Conservation (phyloP, 53 echinoderm and acorn worm genomes). For the Mesocentrotus franciscanus region DNA sequence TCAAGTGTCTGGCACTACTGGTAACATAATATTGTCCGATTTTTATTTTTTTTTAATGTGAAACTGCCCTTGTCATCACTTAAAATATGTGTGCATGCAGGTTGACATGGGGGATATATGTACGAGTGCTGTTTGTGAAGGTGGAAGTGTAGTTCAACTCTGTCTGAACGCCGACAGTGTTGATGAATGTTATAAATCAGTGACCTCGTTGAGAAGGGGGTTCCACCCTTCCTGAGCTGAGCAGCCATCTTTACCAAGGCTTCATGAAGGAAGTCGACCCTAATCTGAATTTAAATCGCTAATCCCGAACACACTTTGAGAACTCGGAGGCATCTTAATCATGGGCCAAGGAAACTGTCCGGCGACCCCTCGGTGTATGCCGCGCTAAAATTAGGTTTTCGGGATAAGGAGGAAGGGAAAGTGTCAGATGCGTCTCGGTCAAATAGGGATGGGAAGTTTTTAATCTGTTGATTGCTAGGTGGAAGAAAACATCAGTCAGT, state of each 20-base stretch:
- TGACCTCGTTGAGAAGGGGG: constrained; percentile 52
- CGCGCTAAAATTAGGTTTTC: background rate
- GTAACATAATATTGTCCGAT: too few species aligned
- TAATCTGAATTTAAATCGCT: constrained; percentile 51
- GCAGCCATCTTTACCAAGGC: constrained; percentile 15
- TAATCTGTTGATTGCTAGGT: background rate
- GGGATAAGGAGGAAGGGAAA: background rate
- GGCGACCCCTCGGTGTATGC: background rate
- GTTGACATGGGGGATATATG: too few species aligned
- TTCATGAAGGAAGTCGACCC: constrained; percentile 39
- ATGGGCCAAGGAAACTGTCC: background rate
- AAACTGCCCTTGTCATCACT: too few species aligned
- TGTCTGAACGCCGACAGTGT: background rate
- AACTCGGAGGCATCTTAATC: background rate
- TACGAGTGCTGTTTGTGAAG: background rate
- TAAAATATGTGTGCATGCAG: too few species aligned
- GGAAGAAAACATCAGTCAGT: background rate
- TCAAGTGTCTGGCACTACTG: too few species aligned
- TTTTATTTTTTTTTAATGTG: too few species aligned
- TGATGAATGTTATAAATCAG: constrained; percentile 26
- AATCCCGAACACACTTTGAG: constrained; percentile 30
- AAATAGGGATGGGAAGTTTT: constrained; percentile 15
- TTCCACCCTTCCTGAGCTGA: constrained; percentile 25
- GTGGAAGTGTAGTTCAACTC: background rate
- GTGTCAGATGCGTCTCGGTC: constrained; percentile 20